Conservation (phyloP, 2,113 vertebrate species). For the Silurus asotus region DNA sequence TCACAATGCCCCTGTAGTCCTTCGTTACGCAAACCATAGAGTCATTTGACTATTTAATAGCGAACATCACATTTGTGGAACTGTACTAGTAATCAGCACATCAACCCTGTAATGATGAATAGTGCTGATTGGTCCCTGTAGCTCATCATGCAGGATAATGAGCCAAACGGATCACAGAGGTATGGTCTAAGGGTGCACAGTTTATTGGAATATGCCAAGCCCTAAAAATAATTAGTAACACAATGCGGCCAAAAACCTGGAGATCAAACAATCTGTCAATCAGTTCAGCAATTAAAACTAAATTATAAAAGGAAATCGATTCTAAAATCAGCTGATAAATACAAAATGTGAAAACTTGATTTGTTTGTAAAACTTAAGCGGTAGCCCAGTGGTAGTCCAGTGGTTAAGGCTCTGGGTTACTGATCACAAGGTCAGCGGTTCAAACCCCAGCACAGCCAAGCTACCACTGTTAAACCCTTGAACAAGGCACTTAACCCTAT, state of each 20-base stretch:
- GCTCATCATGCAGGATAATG: neutral
- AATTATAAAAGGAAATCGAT: neutral
- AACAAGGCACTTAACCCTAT: too few species aligned
- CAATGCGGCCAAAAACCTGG: neutral
- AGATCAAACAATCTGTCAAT: neutral
- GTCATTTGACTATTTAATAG: neutral
- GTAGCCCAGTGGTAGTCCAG: too few species aligned
- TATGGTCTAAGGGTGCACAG: neutral
- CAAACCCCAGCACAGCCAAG: too few species aligned
- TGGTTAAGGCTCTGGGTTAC: too few species aligned
- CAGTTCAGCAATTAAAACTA: neutral
- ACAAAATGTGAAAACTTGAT: neutral
- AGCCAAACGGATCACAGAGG: neutral
- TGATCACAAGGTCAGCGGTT: too few species aligned
- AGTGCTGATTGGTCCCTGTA: conserved; percentile 21
- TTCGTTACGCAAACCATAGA: neutral
- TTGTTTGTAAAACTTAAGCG: neutral
- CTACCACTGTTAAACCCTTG: too few species aligned
- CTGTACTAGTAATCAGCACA: conserved; percentile 34
- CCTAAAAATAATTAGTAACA: neutral
- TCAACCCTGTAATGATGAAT: conserved; percentile 24
- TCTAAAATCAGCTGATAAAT: neutral
- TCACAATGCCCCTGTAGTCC: neutral
- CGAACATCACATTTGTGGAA: neutral
- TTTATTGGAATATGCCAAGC: neutral